Percentiles rank a stretch among this genome's conserved stretches.
Evolutionary conservation across 1,140 invertebrate species (phyloP).

Genomic region (Stegodyphus mimosarum): DNA sequence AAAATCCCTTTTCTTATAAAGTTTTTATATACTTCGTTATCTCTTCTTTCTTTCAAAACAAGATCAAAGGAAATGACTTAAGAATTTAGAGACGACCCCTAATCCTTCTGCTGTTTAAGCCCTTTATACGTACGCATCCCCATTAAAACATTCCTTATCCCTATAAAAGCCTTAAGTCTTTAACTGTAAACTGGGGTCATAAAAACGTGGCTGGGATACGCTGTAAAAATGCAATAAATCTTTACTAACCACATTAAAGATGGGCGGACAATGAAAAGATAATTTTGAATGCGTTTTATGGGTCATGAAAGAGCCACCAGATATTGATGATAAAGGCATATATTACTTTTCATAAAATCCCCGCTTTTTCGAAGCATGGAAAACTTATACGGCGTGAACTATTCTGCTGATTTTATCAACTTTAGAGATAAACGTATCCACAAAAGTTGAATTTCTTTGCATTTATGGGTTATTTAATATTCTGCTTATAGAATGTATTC

Average conservation of each 20-base stretch:
- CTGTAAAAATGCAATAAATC: conserved; percentile 40
- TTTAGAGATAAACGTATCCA: too few species aligned
- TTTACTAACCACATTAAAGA: conserved; percentile 40
- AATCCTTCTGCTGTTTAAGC: background rate
- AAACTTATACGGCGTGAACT: too few species aligned
- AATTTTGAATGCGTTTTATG: conserved; percentile 53
- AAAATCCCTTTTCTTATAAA: too few species aligned
- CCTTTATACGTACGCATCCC: background rate
- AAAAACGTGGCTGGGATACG: conserved; percentile 34
- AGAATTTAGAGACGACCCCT: background rate
- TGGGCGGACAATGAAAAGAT: conserved; percentile 42
- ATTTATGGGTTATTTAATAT: too few species aligned
- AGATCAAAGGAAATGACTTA: too few species aligned
- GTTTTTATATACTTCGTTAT: too few species aligned
- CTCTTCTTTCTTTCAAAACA: too few species aligned
- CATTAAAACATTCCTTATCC: conserved; percentile 15
- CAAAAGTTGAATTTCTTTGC: too few species aligned
- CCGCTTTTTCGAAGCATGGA: background rate
- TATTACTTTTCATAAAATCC: conserved; percentile 35
- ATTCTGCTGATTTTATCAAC: too few species aligned
- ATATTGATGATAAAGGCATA: conserved; percentile 24
- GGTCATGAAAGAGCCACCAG: conserved; percentile 36
- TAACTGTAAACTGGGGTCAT: conserved; percentile 30
- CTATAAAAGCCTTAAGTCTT: conserved; percentile 41
- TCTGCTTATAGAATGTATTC: too few species aligned